phyloP scores from a whole-genome alignment of 2,888 invertebrate genomes.

The Campoplex nolae region DNA sequence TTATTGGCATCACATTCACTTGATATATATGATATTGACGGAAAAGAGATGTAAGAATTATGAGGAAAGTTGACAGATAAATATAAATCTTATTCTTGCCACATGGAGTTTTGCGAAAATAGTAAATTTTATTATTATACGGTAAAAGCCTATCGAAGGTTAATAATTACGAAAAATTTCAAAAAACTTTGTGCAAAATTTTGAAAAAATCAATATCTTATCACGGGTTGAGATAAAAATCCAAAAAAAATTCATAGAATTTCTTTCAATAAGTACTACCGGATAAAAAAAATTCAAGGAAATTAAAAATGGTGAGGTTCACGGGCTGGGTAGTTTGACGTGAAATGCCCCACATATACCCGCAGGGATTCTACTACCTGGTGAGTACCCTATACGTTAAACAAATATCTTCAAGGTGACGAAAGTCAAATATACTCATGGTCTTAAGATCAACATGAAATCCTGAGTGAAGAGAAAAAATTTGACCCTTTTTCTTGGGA shows the following conservation, averaged over 20 bases:
- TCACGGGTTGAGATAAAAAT: too few relatives aligned
- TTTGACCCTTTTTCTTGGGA: slow-evolving; percentile 8
- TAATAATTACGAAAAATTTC: neutral
- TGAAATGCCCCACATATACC: slow-evolving; percentile 3
- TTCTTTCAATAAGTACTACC: too few relatives aligned
- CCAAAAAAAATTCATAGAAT: too few relatives aligned
- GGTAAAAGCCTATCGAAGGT: neutral
- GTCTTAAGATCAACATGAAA: slow-evolving; percentile 32
- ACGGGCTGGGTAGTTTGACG: too few relatives aligned
- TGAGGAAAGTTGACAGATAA: neutral
- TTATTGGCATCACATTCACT: slow-evolving; percentile 61
- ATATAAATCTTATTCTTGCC: neutral
- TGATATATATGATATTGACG: slow-evolving; percentile 22
- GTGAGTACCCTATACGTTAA: slow-evolving; percentile 20
- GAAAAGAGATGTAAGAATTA: neutral
- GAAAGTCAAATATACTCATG: slow-evolving; percentile 11
- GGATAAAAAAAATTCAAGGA: too few relatives aligned
- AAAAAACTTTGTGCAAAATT: too few relatives aligned
- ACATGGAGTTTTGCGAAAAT: neutral
- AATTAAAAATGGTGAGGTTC: too few relatives aligned
- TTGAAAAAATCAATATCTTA: too few relatives aligned
- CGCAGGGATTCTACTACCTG: slow-evolving; percentile 39
- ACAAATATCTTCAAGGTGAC: neutral
- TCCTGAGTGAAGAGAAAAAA: neutral
- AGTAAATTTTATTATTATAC: too few relatives aligned